phyloP scores from a whole-genome alignment of 2,797 vertebrate species.

The Phataginus tetradactyla region DNA sequence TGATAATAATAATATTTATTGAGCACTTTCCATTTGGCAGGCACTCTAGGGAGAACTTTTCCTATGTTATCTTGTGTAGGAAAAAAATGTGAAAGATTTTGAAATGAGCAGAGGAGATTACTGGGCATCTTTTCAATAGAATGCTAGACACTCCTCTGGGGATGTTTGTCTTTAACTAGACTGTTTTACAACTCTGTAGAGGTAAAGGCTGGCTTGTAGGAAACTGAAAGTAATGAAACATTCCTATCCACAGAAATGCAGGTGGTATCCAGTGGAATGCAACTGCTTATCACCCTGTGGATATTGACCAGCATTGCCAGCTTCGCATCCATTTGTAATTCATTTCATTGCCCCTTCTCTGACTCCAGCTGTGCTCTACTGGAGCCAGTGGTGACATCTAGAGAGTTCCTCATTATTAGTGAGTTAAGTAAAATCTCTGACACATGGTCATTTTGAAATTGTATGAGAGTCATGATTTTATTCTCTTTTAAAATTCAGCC shows the following conservation, averaged over 20 bases:
- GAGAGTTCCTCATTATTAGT: background rate
- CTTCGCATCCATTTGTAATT: background rate
- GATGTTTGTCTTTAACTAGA: background rate
- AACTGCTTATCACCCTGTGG: too few species aligned
- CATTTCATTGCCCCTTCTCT: background rate
- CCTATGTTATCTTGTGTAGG: background rate
- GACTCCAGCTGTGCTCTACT: background rate
- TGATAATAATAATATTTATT: background rate
- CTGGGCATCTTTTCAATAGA: background rate
- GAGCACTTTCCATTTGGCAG: background rate
- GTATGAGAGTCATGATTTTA: background rate
- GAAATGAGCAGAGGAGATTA: background rate
- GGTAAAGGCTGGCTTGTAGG: background rate
- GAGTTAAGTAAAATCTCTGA: background rate
- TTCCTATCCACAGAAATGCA: background rate
- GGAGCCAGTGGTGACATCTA: background rate
- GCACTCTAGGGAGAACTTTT: background rate
- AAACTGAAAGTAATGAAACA: background rate
- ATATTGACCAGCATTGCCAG: background rate
- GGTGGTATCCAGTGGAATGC: too few species aligned
- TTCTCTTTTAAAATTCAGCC: background rate
- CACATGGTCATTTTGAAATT: background rate
- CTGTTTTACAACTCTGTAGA: background rate
- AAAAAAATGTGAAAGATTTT: background rate
- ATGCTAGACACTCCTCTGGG: fast-evolving